Conservation (phyloP, 2,113 vertebrate species). For the Podarcis raffonei region DNA sequence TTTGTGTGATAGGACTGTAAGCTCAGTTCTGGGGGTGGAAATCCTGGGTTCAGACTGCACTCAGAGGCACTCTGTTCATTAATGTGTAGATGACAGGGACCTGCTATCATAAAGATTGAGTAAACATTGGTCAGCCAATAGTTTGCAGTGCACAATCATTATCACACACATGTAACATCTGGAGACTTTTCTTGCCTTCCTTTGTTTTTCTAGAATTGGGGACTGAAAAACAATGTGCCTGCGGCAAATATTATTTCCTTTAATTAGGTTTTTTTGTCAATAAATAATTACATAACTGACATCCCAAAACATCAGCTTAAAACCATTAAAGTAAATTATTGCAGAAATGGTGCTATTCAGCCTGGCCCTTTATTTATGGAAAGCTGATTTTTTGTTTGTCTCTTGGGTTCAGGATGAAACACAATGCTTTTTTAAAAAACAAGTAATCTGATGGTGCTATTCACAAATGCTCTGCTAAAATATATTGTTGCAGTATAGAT, state of each 20-base stretch:
- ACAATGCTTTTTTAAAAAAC: neutral
- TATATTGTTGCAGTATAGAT: neutral
- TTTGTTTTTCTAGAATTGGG: neutral
- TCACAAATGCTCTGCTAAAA: neutral
- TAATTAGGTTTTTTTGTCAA: neutral
- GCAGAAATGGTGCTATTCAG: neutral
- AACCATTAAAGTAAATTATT: neutral
- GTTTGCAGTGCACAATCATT: neutral
- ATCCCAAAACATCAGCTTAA: neutral
- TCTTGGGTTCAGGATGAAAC: neutral
- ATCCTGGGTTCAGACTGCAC: too few species aligned
- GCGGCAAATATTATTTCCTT: neutral
- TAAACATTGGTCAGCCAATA: neutral
- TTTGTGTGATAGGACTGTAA: too few species aligned
- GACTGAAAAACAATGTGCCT: neutral
- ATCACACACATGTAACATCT: neutral
- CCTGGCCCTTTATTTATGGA: neutral
- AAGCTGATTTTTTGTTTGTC: neutral
- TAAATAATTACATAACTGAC: neutral
- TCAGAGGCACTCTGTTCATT: too few species aligned
- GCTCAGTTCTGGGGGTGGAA: too few species aligned
- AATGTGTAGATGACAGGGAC: neutral
- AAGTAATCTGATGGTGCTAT: neutral
- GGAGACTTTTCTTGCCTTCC: neutral
- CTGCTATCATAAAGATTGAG: neutral